Evolutionary conservation across 2,888 invertebrate genomes (phyloP).

Genomic region (Pachliopta kotzebuea): DNA sequence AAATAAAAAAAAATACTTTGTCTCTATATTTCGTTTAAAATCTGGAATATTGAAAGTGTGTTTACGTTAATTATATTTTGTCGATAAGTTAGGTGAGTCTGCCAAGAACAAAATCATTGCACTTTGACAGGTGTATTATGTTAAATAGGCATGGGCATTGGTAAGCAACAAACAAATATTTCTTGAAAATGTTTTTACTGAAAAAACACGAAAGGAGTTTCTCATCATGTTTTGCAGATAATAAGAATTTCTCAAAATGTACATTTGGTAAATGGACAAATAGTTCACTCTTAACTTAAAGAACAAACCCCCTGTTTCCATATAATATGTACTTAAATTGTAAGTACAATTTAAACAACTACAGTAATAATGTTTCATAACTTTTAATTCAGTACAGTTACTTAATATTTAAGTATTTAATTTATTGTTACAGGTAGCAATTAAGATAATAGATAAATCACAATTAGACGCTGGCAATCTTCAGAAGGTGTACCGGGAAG

Average conservation of each 20-base stretch:
- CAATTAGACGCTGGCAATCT: conserved; percentile 94
- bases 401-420: too few species aligned
- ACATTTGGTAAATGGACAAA: too few species aligned
- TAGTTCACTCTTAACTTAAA: too few species aligned
- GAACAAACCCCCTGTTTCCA: too few species aligned
- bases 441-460: conserved; percentile 97
- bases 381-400: too few species aligned
- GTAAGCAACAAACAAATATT: not conserved
- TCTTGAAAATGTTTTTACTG: not conserved
- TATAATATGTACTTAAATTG: too few species aligned
- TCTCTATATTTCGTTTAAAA: not conserved
- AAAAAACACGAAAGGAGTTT: too few species aligned
- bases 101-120: conserved; percentile 16
- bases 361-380: too few species aligned
- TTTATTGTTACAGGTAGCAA: conserved; percentile 89
- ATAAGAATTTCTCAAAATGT: not conserved
- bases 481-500: conserved; percentile 97
- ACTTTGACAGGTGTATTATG: conserved; percentile 6
- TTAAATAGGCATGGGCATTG: not conserved
- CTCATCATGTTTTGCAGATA: not conserved
- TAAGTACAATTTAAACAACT: too few species aligned
- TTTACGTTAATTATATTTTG: not conserved
- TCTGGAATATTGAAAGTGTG: conserved; percentile 17
- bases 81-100: conserved; percentile 7
- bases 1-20: too few species aligned